A percentile compares a stretch with the other conserved stretches of the same genome.
These are phyloP conservation scores for Ptilonorhynchus violaceus DNA, from an alignment of 2,113 vertebrate genomes.

Conservation along the genomic window DNA sequence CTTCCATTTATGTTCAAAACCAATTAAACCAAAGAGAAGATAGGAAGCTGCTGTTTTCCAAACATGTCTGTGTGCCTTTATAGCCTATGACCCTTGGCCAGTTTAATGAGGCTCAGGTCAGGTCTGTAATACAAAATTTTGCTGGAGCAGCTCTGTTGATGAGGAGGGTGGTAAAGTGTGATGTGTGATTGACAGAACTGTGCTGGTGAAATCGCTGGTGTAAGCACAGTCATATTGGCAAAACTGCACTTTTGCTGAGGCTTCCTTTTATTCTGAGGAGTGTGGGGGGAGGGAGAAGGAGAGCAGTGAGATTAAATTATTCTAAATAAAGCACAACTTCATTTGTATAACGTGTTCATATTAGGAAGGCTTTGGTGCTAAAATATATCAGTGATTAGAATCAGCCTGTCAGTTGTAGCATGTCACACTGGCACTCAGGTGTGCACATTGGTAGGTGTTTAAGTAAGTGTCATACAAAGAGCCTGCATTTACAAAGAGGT, in stretches of 20 bases:
- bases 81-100: background rate
- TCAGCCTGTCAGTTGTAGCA: accelerated
- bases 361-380: background rate
- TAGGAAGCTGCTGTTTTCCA: conserved; percentile 26
- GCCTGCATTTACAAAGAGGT: background rate
- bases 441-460: background rate
- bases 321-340: background rate
- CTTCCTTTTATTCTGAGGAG: background rate
- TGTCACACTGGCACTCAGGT: background rate
- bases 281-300: background rate
- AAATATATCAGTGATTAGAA: background rate
- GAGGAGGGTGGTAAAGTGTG: conserved; percentile 6
- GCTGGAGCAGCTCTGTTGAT: conserved; percentile 41
- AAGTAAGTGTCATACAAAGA: background rate
- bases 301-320: background rate
- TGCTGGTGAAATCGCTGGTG: background rate
- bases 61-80: background rate
- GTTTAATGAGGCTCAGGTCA: conserved; percentile 45
- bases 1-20: background rate
- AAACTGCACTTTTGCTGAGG: background rate
- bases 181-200: conserved; percentile 40
- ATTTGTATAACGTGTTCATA: background rate
- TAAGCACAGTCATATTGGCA: conserved; percentile 3
- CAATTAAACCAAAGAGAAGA: conserved; percentile 18
- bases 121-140: conserved; percentile 34